Percentiles rank a stretch among this genome's conserved stretches.
phyloP scores from a whole-genome alignment of 2,797 vertebrate species.

The Syngnathus acus region DNA sequence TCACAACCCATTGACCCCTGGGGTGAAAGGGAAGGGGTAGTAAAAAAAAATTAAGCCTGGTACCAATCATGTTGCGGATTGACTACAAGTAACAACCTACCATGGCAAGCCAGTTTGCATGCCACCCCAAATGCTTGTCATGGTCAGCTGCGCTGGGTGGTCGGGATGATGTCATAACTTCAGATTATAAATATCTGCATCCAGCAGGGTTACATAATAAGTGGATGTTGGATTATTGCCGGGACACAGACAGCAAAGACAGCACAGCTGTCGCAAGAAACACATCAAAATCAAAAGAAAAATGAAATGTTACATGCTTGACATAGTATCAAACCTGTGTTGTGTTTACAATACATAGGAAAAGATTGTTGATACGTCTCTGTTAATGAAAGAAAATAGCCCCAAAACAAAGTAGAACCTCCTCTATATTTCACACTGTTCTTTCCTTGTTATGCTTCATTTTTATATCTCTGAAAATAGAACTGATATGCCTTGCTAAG shows the following conservation, averaged over 20 bases:
- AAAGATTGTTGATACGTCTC: no score
- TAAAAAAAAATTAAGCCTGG: slow-evolving; percentile 9
- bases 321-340: not conserved
- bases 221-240: slow-evolving; percentile 60
- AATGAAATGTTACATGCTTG: slow-evolving; percentile 15
- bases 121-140: slow-evolving; percentile 58
- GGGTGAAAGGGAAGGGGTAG: slow-evolving; percentile 27
- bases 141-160: slow-evolving; percentile 48
- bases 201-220: slow-evolving; percentile 70
- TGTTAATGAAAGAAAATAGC: no score
- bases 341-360: not conserved
- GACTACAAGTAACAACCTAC: slow-evolving; percentile 42
- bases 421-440: no score
- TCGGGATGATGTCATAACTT: slow-evolving; percentile 64
- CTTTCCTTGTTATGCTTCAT: no score
- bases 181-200: slow-evolving; percentile 73
- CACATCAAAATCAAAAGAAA: slow-evolving; percentile 18
- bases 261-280: slow-evolving; percentile 48
- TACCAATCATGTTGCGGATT: slow-evolving; percentile 24
- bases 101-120: slow-evolving; percentile 59
- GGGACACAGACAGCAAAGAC: slow-evolving; percentile 45
- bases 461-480: no score
- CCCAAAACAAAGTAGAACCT: no score
- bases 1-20: slow-evolving; percentile 71
- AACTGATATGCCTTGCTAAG: no score